These are phyloP conservation scores for Charadrius vociferus DNA, from an alignment of 2,113 vertebrate genomes.

Conservation along the genomic window DNA sequence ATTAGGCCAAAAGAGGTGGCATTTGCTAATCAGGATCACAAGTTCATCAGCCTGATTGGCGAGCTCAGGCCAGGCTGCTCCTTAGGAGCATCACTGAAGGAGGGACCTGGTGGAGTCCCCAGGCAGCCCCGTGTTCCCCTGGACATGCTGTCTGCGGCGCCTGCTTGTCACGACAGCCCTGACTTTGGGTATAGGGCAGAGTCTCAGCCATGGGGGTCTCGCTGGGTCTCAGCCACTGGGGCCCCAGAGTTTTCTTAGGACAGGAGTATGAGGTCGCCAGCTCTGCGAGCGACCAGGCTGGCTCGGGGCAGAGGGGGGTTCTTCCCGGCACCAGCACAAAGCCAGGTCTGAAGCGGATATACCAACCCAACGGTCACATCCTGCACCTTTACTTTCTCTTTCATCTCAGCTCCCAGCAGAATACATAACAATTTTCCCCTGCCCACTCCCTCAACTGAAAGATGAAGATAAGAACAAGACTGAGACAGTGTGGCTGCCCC, in stretches of 20 bases:
- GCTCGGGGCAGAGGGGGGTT: no score
- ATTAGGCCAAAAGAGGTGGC: neutral
- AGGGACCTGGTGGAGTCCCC: neutral
- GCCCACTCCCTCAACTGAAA: neutral
- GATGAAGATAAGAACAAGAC: neutral
- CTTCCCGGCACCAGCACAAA: accelerated
- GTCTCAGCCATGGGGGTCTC: accelerated
- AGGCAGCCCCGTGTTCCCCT: neutral
- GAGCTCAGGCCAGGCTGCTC: neutral
- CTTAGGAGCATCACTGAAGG: neutral
- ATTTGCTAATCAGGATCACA: neutral
- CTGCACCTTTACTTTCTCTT: conserved; percentile 10
- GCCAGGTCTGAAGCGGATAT: neutral
- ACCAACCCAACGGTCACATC: neutral
- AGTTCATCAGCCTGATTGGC: neutral
- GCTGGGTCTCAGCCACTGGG: neutral
- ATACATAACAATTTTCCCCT: neutral
- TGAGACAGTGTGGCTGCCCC: neutral
- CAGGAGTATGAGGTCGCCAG: neutral
- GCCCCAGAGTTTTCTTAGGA: no score
- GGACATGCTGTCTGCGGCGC: accelerated
- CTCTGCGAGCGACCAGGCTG: no score
- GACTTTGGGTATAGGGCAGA: accelerated
- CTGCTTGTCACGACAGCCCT: neutral
- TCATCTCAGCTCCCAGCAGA: neutral